These are phyloP conservation scores for Netelia melanura DNA, from an alignment of 2,888 invertebrate genomes.

Conservation along the genomic window DNA sequence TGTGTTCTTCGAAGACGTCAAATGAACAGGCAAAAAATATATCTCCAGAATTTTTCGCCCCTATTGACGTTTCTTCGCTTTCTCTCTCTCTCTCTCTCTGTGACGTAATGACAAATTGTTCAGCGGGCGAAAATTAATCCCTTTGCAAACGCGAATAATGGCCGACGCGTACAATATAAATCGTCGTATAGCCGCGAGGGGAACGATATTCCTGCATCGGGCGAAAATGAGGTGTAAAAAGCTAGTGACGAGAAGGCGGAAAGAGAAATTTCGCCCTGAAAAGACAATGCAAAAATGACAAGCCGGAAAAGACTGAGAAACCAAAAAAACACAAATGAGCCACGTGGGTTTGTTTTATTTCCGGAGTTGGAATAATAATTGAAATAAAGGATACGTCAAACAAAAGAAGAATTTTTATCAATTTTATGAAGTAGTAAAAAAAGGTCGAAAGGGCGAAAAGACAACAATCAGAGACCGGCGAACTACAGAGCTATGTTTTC, in stretches of 20 bases:
- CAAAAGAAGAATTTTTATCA: no score
- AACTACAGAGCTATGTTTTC: neutral
- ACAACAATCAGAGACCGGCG: conserved; percentile 6
- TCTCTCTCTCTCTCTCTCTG: neutral
- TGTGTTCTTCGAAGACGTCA: conserved; percentile 38
- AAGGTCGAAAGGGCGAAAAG: neutral
- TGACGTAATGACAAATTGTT: conserved; percentile 5
- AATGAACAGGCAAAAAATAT: conserved; percentile 34
- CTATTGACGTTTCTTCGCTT: neutral
- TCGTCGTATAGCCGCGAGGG: neutral
- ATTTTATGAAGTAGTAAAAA: no score
- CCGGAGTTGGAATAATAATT: no score
- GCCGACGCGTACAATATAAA: conserved; percentile 25
- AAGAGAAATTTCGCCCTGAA: no score
- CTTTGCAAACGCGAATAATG: neutral
- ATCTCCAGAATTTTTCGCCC: conserved; percentile 9
- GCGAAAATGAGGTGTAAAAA: neutral
- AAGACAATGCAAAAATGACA: no score
- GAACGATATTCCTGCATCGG: neutral
- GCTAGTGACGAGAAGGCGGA: neutral
- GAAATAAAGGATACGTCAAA: no score
- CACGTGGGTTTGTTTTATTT: no score
- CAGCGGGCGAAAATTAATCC: conserved; percentile 25
- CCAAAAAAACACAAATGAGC: no score
- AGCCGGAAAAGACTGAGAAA: no score